phyloP scores from a whole-genome alignment of 2,888 invertebrate genomes.

The Agrotis puta region DNA sequence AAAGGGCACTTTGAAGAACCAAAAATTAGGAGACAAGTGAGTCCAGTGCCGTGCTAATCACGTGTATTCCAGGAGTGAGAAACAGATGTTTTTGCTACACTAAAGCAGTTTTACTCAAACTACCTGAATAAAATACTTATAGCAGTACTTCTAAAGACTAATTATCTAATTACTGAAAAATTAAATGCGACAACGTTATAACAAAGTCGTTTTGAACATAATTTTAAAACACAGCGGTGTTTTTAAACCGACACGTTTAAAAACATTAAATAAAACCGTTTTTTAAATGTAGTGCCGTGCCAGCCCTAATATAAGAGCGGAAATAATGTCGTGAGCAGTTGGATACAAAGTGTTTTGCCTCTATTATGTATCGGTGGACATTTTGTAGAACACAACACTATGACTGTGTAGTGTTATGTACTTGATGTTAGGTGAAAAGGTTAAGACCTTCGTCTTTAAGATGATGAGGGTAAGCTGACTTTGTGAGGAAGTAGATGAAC shows the following conservation, averaged over 20 bases:
- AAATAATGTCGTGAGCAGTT: slow-evolving; percentile 49
- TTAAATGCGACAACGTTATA: background rate
- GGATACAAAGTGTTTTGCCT: slow-evolving; percentile 42
- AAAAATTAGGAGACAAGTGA: too few species aligned
- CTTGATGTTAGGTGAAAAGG: background rate
- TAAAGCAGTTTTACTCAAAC: background rate
- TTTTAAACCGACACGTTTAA: background rate
- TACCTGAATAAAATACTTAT: background rate
- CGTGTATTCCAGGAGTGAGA: too few species aligned
- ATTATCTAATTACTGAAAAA: background rate
- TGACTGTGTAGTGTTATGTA: slow-evolving; percentile 13
- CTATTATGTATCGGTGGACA: slow-evolving; percentile 56
- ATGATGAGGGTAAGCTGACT: background rate
- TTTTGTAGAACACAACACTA: slow-evolving; percentile 10
- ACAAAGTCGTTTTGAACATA: background rate
- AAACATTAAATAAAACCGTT: background rate
- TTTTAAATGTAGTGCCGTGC: background rate
- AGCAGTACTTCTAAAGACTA: background rate
- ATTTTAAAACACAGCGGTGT: background rate
- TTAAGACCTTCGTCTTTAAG: background rate
- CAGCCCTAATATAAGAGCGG: slow-evolving; percentile 48
- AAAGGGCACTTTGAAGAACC: too few species aligned
- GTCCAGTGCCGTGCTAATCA: too few species aligned
- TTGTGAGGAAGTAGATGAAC: background rate
- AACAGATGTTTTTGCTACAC: too few species aligned